phyloP scores from a whole-genome alignment of 2,888 invertebrate species.

The Caenorhabditis macrosperma region DNA sequence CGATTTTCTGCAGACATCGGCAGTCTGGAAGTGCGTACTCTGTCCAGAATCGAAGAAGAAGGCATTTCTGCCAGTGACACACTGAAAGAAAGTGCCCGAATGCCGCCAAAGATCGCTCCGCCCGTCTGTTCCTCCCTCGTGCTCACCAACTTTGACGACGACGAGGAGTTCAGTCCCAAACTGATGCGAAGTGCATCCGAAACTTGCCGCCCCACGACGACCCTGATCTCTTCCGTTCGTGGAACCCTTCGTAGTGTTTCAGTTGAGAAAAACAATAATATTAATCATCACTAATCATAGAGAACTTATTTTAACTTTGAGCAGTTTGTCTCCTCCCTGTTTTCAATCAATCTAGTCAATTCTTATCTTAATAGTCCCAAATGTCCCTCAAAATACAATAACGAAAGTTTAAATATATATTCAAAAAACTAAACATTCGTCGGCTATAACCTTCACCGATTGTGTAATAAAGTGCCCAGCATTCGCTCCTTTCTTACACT shows the following conservation, averaged over 20 bases:
- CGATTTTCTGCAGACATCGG: constrained; percentile 13
- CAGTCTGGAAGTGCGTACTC: constrained; percentile 66
- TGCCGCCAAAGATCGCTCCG: constrained; percentile 60
- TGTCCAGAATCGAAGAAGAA: constrained; percentile 68
- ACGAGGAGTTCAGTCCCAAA: constrained; percentile 23
- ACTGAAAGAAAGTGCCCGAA: constrained; percentile 42
- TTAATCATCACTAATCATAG: constrained; percentile 15
- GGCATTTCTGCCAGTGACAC: constrained; percentile 32
- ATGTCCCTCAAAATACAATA: neutral
- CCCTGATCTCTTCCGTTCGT: constrained; percentile 23
- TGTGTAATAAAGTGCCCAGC: constrained; percentile 13
- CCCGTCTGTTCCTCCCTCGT: constrained; percentile 41
- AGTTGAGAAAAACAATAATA: constrained; percentile 55
- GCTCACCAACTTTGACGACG: constrained; percentile 22
- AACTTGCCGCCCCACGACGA: constrained; percentile 42
- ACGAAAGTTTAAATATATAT: constrained; percentile 6
- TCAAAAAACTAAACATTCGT: constrained; percentile 5
- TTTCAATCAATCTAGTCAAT: constrained; percentile 4
- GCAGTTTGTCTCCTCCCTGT: neutral
- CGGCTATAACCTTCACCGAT: neutral
- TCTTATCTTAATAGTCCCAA: neutral
- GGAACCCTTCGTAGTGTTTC: constrained; percentile 36
- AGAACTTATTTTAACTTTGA: neutral
- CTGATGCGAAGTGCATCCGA: constrained; percentile 49
- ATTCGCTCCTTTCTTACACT: neutral